Evolutionary conservation across 1,140 invertebrate genomes (phyloP).

Genomic region (Ips nitidus): DNA sequence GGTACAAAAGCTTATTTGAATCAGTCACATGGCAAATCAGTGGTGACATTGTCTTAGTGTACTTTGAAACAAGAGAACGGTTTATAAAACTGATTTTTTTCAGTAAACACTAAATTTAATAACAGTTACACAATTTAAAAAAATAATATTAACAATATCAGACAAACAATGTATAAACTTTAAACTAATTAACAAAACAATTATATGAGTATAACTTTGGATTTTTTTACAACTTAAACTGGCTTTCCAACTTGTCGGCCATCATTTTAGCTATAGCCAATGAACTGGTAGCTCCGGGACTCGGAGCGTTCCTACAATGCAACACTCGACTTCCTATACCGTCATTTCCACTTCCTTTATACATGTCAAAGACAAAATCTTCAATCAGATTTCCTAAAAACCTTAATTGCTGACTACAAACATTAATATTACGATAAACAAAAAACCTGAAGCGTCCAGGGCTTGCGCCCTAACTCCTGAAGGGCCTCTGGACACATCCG

Average conservation of each 20-base stretch:
- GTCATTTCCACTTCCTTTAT: slow-evolving; percentile 25
- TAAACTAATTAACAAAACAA: too few species aligned
- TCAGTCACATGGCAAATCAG: too few species aligned
- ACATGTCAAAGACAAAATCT: slow-evolving; percentile 40
- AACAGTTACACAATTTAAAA: too few species aligned
- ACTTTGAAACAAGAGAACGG: too few species aligned
- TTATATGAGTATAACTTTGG: too few species aligned
- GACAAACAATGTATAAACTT: too few species aligned
- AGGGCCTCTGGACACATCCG: slow-evolving; percentile 19
- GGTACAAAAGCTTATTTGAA: too few species aligned
- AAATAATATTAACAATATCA: too few species aligned
- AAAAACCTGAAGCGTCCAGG: slow-evolving; percentile 19
- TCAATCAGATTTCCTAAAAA: slow-evolving; percentile 38
- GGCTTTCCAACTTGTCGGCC: slow-evolving; percentile 31
- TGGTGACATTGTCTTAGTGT: too few species aligned
- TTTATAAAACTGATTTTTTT: too few species aligned
- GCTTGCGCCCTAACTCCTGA: slow-evolving; percentile 29
- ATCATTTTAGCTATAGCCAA: slow-evolving; percentile 41
- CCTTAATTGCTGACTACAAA: neutral
- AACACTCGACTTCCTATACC: slow-evolving; percentile 30
- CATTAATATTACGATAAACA: too few species aligned
- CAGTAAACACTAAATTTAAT: too few species aligned
- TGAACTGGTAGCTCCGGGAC: slow-evolving; percentile 36
- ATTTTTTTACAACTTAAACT: slow-evolving; percentile 26
- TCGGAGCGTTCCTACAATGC: slow-evolving; percentile 34